Conservation (phyloP, 2,888 invertebrate species). For the Cyclophora albipunctata region DNA sequence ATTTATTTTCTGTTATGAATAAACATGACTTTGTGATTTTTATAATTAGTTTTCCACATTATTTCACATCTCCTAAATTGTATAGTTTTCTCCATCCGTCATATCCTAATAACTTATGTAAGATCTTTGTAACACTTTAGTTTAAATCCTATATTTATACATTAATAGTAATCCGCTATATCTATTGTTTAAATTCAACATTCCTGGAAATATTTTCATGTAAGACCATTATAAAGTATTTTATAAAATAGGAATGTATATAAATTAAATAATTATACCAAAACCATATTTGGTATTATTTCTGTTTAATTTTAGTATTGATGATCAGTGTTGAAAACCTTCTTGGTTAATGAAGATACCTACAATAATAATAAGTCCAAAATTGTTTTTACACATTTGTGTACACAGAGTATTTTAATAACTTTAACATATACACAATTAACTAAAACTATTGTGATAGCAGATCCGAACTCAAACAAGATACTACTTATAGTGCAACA, state of each 20-base stretch:
- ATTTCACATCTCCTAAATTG: constrained; percentile 31
- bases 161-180: constrained; percentile 22
- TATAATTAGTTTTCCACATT: constrained; percentile 47
- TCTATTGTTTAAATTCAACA: constrained; percentile 46
- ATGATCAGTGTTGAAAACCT: not conserved
- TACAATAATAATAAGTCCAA: too few species aligned
- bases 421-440: too few species aligned
- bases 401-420: too few species aligned
- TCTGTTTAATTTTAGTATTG: constrained; percentile 7
- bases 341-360: not conserved
- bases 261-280: constrained; percentile 59
- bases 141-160: constrained; percentile 7
- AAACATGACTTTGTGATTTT: constrained; percentile 57
- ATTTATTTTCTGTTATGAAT: constrained; percentile 63
- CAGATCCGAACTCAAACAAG: too few species aligned
- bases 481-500: too few species aligned
- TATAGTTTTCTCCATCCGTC: constrained; percentile 29
- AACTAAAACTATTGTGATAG: too few species aligned
- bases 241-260: constrained; percentile 60
- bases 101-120: constrained; percentile 36
- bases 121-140: constrained; percentile 36
- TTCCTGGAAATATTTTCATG: constrained; percentile 50
- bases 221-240: constrained; percentile 28
- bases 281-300: constrained; percentile 26
- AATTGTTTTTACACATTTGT: too few species aligned